These are phyloP conservation scores for Gnathonemus longibarbis DNA, from an alignment of 2,113 vertebrate species.

Conservation along the genomic window DNA sequence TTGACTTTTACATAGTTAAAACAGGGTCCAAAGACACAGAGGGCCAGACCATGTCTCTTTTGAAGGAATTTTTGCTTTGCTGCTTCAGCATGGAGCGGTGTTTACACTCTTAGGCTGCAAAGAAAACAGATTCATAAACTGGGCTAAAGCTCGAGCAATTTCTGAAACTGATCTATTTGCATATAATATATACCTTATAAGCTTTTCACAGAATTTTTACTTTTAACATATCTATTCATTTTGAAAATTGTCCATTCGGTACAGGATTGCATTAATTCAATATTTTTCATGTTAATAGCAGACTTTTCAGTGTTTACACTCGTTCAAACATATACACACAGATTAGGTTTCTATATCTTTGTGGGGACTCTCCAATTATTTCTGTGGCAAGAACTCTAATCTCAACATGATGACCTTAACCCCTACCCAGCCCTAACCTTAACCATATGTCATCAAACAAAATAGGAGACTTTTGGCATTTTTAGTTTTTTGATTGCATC, in stretches of 20 bases:
- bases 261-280: neutral
- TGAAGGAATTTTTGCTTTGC: neutral
- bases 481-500: neutral
- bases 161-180: neutral
- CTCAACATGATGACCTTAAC: neutral
- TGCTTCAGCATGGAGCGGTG: neutral
- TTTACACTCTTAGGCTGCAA: neutral
- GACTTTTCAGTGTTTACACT: neutral
- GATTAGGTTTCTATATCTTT: neutral
- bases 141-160: neutral
- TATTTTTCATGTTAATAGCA: neutral
- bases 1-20: neutral
- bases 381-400: neutral
- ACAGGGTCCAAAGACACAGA: neutral
- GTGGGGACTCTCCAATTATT: neutral
- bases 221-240: neutral
- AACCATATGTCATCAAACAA: neutral
- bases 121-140: neutral
- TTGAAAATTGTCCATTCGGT: neutral
- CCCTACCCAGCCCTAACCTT: neutral
- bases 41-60: neutral
- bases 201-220: neutral
- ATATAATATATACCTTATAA: neutral
- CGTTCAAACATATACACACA: neutral
- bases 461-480: neutral